phyloP scores from a whole-genome alignment of 2,888 invertebrate genomes.

The Ethmia dodecea region DNA sequence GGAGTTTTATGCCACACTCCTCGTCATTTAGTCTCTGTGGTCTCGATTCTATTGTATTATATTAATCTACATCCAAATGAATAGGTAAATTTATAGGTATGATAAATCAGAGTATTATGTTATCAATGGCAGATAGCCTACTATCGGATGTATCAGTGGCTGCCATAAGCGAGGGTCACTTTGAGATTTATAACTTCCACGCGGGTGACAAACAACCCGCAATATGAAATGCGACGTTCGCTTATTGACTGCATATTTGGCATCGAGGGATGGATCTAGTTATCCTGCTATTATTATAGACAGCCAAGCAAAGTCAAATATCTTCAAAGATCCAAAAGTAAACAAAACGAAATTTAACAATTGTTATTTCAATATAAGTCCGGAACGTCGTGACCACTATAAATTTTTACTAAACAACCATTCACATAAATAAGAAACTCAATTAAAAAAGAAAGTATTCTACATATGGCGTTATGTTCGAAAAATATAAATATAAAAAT shows the following conservation, averaged over 20 bases:
- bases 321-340: too few relatives aligned
- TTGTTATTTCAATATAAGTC: too few relatives aligned
- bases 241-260: not conserved
- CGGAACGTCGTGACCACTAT: too few relatives aligned
- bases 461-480: too few relatives aligned
- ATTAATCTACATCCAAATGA: conserved; percentile 15
- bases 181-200: conserved; percentile 52
- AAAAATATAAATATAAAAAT: too few relatives aligned
- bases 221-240: conserved; percentile 42
- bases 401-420: too few relatives aligned
- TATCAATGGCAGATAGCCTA: conserved; percentile 53
- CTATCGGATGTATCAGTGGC: conserved; percentile 38
- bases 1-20: conserved; percentile 16
- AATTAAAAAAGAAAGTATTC: too few relatives aligned
- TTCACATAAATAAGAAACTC: too few relatives aligned
- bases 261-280: not conserved
- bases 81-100: conserved; percentile 46
- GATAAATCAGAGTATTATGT: conserved; percentile 48
- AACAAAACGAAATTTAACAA: too few relatives aligned
- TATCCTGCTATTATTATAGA: too few relatives aligned
- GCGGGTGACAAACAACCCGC: conserved; percentile 48
- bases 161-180: conserved; percentile 54
- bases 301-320: too few relatives aligned
- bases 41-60: conserved; percentile 11
- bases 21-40: too few relatives aligned